phyloP scores from a whole-genome alignment of 2,113 vertebrate genomes.

The Rhabdomys dilectus region DNA sequence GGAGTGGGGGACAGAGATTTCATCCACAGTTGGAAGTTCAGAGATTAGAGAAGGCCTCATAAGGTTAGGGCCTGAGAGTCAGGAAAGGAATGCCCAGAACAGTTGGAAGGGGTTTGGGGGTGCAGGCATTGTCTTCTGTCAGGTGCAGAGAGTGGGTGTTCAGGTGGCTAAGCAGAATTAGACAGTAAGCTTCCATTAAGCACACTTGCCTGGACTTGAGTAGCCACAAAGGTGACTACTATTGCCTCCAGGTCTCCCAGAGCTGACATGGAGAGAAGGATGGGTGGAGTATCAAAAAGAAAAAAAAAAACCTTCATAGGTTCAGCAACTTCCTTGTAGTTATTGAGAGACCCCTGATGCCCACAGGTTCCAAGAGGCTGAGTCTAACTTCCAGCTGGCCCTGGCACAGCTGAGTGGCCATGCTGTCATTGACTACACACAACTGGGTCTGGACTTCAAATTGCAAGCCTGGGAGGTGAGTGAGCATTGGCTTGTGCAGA shows the following conservation, averaged over 20 bases:
- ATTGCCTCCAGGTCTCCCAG: neutral
- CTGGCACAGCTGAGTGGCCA: slow-evolving; percentile 91
- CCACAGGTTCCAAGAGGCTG: slow-evolving; percentile 90
- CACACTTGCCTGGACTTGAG: neutral
- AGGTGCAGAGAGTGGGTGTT: neutral
- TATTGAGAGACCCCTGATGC: neutral
- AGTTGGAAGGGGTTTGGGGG: neutral
- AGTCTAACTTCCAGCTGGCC: slow-evolving; percentile 90
- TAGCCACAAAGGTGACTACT: neutral
- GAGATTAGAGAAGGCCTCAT: neutral
- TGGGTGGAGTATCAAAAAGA: neutral
- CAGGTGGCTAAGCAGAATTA: neutral
- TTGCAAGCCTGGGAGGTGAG: slow-evolving; percentile 94
- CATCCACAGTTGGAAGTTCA: neutral
- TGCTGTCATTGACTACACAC: slow-evolving; percentile 92
- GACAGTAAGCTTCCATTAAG: neutral
- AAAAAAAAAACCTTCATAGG: too few species aligned
- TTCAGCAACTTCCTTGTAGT: neutral
- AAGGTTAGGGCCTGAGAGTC: neutral
- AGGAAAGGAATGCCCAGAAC: too few species aligned
- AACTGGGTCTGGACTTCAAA: slow-evolving; percentile 92
- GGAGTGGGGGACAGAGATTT: neutral
- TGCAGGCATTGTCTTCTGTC: too few species aligned
- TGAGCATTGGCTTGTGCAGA: accelerated
- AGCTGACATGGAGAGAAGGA: neutral